phyloP scores from a whole-genome alignment of 2,888 invertebrate genomes.

The Cacoxenus indagator region DNA sequence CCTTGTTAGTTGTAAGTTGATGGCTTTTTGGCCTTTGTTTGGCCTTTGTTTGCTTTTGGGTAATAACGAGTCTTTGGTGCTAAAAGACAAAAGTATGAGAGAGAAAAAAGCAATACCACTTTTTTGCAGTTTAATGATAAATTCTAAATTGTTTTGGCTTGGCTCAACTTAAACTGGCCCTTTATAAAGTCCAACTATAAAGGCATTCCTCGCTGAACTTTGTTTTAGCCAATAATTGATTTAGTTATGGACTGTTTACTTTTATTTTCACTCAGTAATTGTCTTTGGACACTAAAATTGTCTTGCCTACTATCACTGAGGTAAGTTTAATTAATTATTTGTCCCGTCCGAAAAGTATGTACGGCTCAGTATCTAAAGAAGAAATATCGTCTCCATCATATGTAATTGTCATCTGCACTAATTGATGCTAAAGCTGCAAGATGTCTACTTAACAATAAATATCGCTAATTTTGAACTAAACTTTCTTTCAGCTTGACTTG shows the following conservation, averaged over 20 bases:
- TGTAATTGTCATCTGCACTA: neutral
- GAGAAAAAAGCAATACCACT: constrained; percentile 10
- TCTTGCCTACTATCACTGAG: constrained; percentile 47
- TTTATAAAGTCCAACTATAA: neutral
- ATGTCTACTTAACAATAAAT: neutral
- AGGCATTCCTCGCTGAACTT: constrained; percentile 15
- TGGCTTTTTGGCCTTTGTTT: constrained; percentile 40
- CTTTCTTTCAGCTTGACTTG: neutral
- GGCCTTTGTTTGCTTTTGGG: constrained; percentile 55
- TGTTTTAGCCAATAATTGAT: constrained; percentile 17
- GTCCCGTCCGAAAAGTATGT: neutral
- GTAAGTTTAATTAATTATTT: constrained; percentile 59
- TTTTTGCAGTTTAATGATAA: constrained; percentile 51
- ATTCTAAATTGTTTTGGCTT: constrained; percentile 47
- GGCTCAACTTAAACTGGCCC: constrained; percentile 21
- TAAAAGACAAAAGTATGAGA: constrained; percentile 15
- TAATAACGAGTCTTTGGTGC: constrained; percentile 43
- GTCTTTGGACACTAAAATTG: constrained; percentile 55
- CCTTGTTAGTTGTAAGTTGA: constrained; percentile 46
- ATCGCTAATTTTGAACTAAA: neutral
- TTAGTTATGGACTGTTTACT: constrained; percentile 9
- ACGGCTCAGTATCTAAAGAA: constrained; percentile 25
- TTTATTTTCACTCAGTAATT: constrained; percentile 34
- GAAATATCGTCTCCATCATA: too few species aligned
- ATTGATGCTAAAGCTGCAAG: too few species aligned